phyloP scores from a whole-genome alignment of 2,888 invertebrate species.

The Amphipyra tragopoginis region DNA sequence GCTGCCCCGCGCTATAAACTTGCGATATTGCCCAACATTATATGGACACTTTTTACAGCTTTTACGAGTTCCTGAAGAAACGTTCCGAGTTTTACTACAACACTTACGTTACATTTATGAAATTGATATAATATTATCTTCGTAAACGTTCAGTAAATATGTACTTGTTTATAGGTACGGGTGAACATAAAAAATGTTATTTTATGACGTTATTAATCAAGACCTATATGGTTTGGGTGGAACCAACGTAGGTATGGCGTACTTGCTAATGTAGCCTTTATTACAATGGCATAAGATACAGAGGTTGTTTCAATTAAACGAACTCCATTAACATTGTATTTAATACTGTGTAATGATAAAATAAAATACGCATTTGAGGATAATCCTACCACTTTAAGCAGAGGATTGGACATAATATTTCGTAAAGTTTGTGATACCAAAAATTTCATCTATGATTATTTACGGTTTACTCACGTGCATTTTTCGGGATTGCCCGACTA shows the following conservation, averaged over 20 bases:
- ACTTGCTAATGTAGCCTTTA: slow-evolving; percentile 26
- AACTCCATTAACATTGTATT: slow-evolving; percentile 3
- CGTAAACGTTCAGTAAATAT: slow-evolving; percentile 51
- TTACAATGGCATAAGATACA: slow-evolving; percentile 13
- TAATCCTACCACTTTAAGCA: neutral
- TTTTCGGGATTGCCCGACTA: too few relatives aligned
- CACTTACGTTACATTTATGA: slow-evolving; percentile 56
- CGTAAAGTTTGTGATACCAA: too few relatives aligned
- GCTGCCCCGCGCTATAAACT: slow-evolving; percentile 57
- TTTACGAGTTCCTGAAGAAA: slow-evolving; percentile 60
- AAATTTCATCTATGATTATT: too few relatives aligned
- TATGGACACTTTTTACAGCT: slow-evolving; percentile 59
- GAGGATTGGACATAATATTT: neutral
- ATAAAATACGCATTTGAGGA: slow-evolving; percentile 20
- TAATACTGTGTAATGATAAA: slow-evolving; percentile 1
- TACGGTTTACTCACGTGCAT: too few relatives aligned
- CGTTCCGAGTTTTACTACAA: slow-evolving; percentile 56
- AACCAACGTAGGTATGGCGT: slow-evolving; percentile 10
- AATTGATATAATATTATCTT: slow-evolving; percentile 57
- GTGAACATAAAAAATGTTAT: slow-evolving; percentile 45
- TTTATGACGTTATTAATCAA: slow-evolving; percentile 58
- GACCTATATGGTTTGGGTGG: slow-evolving; percentile 24
- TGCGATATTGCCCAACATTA: slow-evolving; percentile 63
- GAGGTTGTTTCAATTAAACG: slow-evolving; percentile 15
- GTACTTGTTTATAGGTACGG: slow-evolving; percentile 57